phyloP scores from a whole-genome alignment of 2,797 vertebrate species.

The Microctenopoma stevenorrisi region DNA sequence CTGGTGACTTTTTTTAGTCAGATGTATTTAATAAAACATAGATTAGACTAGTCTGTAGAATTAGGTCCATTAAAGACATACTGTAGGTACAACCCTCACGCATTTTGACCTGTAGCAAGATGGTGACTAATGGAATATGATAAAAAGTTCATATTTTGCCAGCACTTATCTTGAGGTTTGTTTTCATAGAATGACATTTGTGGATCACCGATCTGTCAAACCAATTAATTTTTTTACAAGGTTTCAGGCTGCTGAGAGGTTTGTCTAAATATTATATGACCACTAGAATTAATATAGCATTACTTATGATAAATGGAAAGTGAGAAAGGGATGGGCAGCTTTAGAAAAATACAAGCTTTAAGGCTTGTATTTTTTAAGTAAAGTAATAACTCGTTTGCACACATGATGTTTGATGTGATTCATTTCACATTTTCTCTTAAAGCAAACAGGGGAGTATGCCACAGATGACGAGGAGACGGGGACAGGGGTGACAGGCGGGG shows the following conservation, averaged over 20 bases:
- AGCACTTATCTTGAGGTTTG: constrained; percentile 9
- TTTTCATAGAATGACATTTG: constrained; percentile 37
- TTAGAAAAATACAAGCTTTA: too few species aligned
- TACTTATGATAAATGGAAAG: constrained; percentile 44
- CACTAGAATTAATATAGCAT: constrained; percentile 43
- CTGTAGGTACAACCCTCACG: not conserved
- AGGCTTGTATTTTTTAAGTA: not conserved
- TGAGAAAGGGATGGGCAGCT: not conserved
- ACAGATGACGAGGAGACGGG: constrained; percentile 96
- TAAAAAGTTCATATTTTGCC: constrained; percentile 24
- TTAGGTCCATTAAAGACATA: not conserved
- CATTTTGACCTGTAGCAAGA: constrained; percentile 3
- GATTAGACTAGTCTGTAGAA: not conserved
- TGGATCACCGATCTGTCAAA: constrained; percentile 41
- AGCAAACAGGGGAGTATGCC: constrained; percentile 97
- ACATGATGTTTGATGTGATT: not conserved
- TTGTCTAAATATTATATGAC: constrained; percentile 54
- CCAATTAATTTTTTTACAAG: constrained; percentile 32
- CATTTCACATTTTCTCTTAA: constrained; percentile 22
- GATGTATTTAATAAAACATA: not conserved
- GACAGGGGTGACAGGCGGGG: constrained; percentile 81
- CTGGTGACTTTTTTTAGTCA: constrained; percentile 6
- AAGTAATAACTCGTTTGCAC: not conserved
- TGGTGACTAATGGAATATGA: constrained; percentile 27
- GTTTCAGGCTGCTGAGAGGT: constrained; percentile 31